Base-by-base conservation (phyloP, 2,113 vertebrate species). In the Pygoscelis antarcticus region DNA sequence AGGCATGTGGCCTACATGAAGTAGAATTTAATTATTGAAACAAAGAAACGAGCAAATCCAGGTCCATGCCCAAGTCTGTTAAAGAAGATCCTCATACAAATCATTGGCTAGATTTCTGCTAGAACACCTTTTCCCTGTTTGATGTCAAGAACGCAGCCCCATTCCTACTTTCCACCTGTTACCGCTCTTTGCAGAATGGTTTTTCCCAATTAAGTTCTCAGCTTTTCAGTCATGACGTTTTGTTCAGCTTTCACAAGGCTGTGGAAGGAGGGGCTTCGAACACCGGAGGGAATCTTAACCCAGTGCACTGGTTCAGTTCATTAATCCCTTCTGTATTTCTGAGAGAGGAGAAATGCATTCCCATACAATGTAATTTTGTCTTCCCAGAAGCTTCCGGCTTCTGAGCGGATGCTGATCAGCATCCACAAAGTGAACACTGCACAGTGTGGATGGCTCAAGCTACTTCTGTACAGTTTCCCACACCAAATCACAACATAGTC, bases 251-350 rank as follows among this genome's bases (percentile, higher is more conserved):
- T 42, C 27, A 25, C 10, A 38, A 62, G 32, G 19, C 32, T 32
- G n/a, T 66, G 46, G 58, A 64, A 94, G 10, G 64, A 94, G 54
- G 26, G 16, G 16, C 13, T 95, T 84, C 1, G 2, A 75, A 64
- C 11, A 68, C 32, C 84, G 0, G 2, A 96, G 91, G 61, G 49
- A 95, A 38, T 79, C 40, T 16, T 74, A 83, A 96, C 83, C 87
- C 51, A 78, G 61, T 88, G 77, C 55, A 46, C 52, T 60, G 19
- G 15, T 80, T 94, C 93, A 95, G 94, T 95, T 96, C 91, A 92
- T 96, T 91, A 92, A 95, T 96, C 84, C 86, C 62, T 74, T 93
- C 85, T 95, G 68, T 77, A 87, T 94, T 98, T 76, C 62, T 75
- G 76, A 68, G 82, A 74, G 76, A 96, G 91, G 91, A 95, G 91